phyloP scores from a whole-genome alignment of 2,113 vertebrate genomes.

The Albula goreensis region DNA sequence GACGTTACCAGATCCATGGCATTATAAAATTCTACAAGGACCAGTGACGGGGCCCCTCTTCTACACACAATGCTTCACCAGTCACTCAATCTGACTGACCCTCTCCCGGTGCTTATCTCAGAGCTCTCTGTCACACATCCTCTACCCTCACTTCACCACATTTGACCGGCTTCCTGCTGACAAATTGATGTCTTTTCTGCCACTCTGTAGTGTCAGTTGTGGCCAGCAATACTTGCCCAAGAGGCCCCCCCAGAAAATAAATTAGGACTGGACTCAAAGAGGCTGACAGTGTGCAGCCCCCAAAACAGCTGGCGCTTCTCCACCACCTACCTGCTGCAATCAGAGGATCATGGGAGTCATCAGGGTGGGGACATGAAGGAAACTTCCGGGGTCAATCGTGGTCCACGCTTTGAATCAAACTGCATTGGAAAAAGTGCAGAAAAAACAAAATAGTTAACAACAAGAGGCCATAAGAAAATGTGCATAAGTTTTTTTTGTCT shows the following conservation, averaged over 20 bases:
- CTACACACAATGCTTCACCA: slow-evolving; percentile 3
- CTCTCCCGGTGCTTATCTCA: background rate
- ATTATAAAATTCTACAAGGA: too few relatives aligned
- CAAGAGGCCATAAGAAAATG: background rate
- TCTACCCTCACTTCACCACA: background rate
- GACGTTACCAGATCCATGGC: too few relatives aligned
- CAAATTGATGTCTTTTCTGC: slow-evolving; percentile 47
- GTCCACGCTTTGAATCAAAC: slow-evolving; percentile 10
- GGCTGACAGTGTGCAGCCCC: slow-evolving; percentile 28
- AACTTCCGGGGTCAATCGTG: background rate
- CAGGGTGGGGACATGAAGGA: slow-evolving; percentile 30
- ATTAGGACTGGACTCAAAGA: slow-evolving; percentile 25
- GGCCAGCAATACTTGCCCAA: slow-evolving; percentile 37
- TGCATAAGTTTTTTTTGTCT: slow-evolving; percentile 1
- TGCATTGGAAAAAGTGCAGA: slow-evolving; percentile 32
- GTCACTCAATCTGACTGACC: background rate
- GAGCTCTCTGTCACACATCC: background rate
- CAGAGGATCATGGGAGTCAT: slow-evolving; percentile 1
- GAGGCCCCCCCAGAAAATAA: slow-evolving; percentile 43
- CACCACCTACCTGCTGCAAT: slow-evolving; percentile 40
- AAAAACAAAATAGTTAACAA: slow-evolving; percentile 9
- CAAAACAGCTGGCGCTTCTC: slow-evolving; percentile 44
- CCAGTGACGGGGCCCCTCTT: background rate
- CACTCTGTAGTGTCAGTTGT: slow-evolving; percentile 34
- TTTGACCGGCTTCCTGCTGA: slow-evolving; percentile 29